Percentiles rank a stretch among this genome's conserved stretches.
Evolutionary conservation across 2,888 invertebrate species (phyloP).

Genomic region (Chrysodeixis includens): DNA sequence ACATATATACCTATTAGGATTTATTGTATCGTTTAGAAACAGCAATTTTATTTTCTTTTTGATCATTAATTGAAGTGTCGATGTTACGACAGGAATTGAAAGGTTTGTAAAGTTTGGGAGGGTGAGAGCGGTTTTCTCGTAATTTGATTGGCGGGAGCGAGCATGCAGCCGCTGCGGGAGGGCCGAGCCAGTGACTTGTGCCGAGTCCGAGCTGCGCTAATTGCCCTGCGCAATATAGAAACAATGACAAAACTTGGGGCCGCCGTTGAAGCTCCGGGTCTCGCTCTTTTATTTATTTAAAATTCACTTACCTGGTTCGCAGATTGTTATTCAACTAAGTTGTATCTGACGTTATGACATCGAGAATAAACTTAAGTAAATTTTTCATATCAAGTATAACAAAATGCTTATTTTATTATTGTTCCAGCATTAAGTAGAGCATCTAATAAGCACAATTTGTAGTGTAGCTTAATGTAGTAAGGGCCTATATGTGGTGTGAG

Average conservation of each 20-base stretch:
- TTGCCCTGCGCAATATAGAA: conserved; percentile 87
- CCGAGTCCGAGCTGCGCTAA: conserved; percentile 83
- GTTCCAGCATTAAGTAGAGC: conserved; percentile 45
- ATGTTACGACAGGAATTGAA: conserved; percentile 71
- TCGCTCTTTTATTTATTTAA: conserved; percentile 87
- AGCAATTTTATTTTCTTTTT: conserved; percentile 37
- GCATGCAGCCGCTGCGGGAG: conserved; percentile 55
- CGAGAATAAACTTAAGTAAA: conserved; percentile 80
- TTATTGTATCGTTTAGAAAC: not conserved
- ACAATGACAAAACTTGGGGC: conserved; percentile 87
- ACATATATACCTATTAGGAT: too few relatives aligned
- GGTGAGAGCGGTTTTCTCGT: conserved; percentile 73
- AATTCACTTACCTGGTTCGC: conserved; percentile 85
- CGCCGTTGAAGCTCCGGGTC: conserved; percentile 76
- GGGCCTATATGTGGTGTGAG: conserved; percentile 61
- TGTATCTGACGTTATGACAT: conserved; percentile 78
- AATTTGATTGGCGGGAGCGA: conserved; percentile 83
- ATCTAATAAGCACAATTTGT: conserved; percentile 69
- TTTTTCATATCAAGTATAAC: too few relatives aligned
- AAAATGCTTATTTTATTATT: conserved; percentile 2
- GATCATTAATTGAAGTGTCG: conserved; percentile 81
- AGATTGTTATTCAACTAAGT: conserved; percentile 84
- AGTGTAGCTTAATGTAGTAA: conserved; percentile 67
- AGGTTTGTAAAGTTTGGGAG: conserved; percentile 76
- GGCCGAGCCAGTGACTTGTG: conserved; percentile 69